Evolutionary conservation across 2,113 vertebrate species (phyloP).

Genomic region (Notechis scutatus): DNA sequence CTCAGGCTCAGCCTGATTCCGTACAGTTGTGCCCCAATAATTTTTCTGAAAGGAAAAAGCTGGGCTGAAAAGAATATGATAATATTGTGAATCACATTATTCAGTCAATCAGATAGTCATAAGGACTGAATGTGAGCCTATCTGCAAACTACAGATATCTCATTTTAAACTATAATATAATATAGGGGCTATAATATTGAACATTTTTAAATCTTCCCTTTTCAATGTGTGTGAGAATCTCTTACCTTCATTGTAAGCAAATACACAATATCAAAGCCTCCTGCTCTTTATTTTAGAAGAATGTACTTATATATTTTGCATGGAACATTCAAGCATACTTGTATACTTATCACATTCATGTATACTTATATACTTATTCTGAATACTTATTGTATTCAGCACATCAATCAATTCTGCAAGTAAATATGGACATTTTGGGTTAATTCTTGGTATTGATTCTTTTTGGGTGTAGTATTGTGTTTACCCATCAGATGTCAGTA

Average conservation of each 20-base stretch:
- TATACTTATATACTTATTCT: not conserved
- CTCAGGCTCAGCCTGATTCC: not conserved
- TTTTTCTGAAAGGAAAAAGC: not conserved
- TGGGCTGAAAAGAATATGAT: not conserved
- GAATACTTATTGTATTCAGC: not conserved
- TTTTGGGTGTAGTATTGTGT: not conserved
- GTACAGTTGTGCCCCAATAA: not conserved
- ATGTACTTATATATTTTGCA: not conserved
- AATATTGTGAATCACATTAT: not conserved
- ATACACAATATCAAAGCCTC: not conserved
- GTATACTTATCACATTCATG: not conserved
- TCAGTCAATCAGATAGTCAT: not conserved
- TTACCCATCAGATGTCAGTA: constrained; percentile 56
- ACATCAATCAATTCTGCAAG: not conserved
- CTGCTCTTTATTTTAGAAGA: not conserved
- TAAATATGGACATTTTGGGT: not conserved
- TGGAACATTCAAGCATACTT: not conserved
- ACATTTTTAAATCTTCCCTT: not conserved
- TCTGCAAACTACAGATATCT: too few relatives aligned
- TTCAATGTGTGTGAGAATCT: not conserved
- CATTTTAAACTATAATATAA: not conserved
- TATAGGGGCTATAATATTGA: not conserved
- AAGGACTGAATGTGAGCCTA: not conserved
- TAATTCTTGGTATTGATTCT: not conserved
- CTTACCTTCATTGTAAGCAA: not conserved